Conservation (phyloP, 2,888 invertebrate species). For the Heliconius aoede region DNA sequence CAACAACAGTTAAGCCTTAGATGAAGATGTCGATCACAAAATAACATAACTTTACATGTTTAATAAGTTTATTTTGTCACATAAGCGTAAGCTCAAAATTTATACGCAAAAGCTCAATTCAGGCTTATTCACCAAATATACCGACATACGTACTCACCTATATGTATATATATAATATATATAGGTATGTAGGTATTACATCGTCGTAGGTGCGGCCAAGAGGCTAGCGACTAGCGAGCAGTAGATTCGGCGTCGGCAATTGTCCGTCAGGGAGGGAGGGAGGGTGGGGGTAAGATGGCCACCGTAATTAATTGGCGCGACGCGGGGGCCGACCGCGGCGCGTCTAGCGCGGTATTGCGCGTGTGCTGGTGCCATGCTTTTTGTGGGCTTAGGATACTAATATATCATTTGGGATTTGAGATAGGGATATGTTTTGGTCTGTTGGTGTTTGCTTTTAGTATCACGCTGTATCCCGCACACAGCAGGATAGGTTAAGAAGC, state of each 20-base stretch:
- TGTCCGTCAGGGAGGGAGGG: constrained; percentile 78
- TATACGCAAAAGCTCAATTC: not conserved
- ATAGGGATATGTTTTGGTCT: not conserved
- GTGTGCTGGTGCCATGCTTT: constrained; percentile 53
- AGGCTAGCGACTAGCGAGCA: constrained; percentile 57
- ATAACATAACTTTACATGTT: not conserved
- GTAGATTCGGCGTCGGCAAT: constrained; percentile 75
- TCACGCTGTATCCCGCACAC: not conserved
- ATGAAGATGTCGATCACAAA: not conserved
- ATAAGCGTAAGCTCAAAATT: not conserved
- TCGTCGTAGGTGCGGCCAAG: constrained; percentile 52
- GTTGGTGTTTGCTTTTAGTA: not conserved
- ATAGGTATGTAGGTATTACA: constrained; percentile 14
- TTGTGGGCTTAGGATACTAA: constrained; percentile 5
- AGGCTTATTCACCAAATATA: constrained; percentile 13
- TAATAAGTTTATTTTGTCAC: not conserved
- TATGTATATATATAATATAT: not conserved
- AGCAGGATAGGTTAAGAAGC: too few species aligned
- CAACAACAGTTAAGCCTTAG: not conserved
- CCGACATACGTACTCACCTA: not conserved
- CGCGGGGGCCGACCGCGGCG: constrained; percentile 82
- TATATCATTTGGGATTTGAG: not conserved
- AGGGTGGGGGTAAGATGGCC: constrained; percentile 78
- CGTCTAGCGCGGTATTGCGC: constrained; percentile 79
- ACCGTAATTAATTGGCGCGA: constrained; percentile 84